Percentiles rank a stretch among this genome's conserved stretches.
Conservation (phyloP, 2,797 vertebrate genomes). For the Melopsittacus undulatus region DNA sequence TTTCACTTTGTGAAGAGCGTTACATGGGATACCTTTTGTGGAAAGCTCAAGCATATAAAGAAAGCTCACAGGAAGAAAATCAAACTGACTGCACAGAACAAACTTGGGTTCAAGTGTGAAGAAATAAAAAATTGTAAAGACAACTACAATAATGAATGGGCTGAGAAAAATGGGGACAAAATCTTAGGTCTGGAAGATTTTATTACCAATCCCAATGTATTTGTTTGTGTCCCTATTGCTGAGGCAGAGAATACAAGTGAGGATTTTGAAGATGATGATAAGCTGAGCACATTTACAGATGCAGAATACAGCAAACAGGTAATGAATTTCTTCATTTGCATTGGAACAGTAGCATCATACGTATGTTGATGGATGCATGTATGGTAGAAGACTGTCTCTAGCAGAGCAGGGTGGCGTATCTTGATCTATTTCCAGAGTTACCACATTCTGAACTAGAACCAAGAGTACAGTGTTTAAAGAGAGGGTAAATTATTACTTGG, state of each 20-base stretch:
- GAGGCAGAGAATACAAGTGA: conserved; percentile 91
- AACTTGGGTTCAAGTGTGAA: background rate
- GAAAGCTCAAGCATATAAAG: conserved; percentile 77
- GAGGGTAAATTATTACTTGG: background rate
- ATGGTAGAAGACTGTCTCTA: background rate
- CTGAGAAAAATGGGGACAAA: conserved; percentile 72
- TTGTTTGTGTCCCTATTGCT: conserved; percentile 91
- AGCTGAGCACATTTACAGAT: conserved; percentile 70
- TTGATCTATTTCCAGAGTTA: background rate
- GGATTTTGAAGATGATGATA: conserved; percentile 80
- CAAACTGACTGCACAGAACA: conserved; percentile 63
- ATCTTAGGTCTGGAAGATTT: conserved; percentile 79
- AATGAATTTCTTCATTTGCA: background rate
- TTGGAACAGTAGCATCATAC: background rate
- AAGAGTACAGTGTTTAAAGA: background rate
- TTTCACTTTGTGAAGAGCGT: conserved; percentile 64
- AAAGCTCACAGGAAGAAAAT: conserved; percentile 80
- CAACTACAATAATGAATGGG: conserved; percentile 71
- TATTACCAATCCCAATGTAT: conserved; percentile 83
- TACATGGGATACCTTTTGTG: conserved; percentile 74
- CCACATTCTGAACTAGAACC: background rate
- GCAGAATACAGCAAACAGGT: conserved; percentile 64
- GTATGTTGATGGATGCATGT: background rate
- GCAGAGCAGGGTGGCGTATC: background rate
- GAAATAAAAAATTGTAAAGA: conserved; percentile 25